These are phyloP conservation scores for Tonatia bakeri DNA, from an alignment of 2,113 vertebrate genomes.

Conservation along the genomic window DNA sequence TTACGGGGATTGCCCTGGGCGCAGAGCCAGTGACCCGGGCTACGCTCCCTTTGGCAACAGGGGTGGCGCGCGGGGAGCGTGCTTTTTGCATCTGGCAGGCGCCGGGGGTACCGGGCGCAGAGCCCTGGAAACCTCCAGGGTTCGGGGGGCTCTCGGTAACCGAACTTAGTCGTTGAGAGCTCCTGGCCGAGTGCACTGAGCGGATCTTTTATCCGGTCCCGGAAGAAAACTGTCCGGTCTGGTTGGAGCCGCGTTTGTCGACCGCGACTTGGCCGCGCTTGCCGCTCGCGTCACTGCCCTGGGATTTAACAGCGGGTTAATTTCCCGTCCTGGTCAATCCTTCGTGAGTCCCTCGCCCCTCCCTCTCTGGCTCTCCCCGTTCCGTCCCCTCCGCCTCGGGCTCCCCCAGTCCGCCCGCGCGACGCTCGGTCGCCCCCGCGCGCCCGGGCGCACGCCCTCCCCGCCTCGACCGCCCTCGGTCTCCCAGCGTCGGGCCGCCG, in stretches of 20 bases:
- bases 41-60: neutral
- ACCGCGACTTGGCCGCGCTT: neutral
- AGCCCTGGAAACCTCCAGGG: neutral
- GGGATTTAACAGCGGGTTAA: constrained; percentile 39
- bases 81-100: neutral
- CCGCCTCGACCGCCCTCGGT: constrained; percentile 49
- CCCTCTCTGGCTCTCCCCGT: neutral
- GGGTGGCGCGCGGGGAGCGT: neutral
- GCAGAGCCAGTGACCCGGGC: neutral
- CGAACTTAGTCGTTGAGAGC: constrained; percentile 19
- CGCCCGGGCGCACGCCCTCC: constrained; percentile 7
- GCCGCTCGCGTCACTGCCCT: neutral
- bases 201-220: constrained; percentile 25
- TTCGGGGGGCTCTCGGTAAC: neutral
- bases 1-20: neutral
- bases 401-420: constrained; percentile 72
- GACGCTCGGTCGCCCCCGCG: constrained; percentile 56
- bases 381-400: neutral
- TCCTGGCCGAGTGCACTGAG: constrained; percentile 11
- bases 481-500: constrained; percentile 56
- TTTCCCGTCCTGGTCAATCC: constrained; percentile 74
- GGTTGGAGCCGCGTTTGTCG: neutral
- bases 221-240: neutral
- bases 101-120: neutral
- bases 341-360: constrained; percentile 55